phyloP scores from a whole-genome alignment of 2,797 vertebrate species.

The Hipposideros larvatus region DNA sequence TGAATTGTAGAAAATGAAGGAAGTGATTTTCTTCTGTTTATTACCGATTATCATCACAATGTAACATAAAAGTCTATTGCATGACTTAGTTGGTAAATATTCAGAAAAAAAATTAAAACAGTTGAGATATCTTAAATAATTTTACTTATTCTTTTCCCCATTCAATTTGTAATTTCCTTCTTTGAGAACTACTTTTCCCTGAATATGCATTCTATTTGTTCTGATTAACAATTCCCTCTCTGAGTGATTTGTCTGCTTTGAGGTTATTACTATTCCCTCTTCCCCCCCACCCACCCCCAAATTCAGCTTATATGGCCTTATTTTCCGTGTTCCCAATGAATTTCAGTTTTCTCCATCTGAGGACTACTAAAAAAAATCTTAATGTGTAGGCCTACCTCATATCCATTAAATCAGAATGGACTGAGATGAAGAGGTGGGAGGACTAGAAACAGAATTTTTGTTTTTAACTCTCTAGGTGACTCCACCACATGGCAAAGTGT shows the following conservation, averaged over 20 bases:
- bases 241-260: background rate
- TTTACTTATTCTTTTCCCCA: background rate
- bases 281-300: too few species aligned
- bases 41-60: background rate
- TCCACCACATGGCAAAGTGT: background rate
- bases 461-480: background rate
- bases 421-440: background rate
- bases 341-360: background rate
- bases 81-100: background rate
- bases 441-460: background rate
- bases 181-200: background rate
- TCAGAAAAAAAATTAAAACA: background rate
- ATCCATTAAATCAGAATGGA: background rate
- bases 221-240: background rate
- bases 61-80: background rate
- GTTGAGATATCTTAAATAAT: background rate
- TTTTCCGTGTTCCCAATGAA: fast-evolving
- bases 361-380: background rate
- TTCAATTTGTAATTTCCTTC: background rate
- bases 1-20: background rate
- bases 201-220: background rate
- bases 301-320: background rate
- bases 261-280: background rate
- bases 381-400: background rate
- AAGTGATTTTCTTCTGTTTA: background rate